Conservation (phyloP, 2,113 vertebrate genomes). For the Stegostoma tigrinum region DNA sequence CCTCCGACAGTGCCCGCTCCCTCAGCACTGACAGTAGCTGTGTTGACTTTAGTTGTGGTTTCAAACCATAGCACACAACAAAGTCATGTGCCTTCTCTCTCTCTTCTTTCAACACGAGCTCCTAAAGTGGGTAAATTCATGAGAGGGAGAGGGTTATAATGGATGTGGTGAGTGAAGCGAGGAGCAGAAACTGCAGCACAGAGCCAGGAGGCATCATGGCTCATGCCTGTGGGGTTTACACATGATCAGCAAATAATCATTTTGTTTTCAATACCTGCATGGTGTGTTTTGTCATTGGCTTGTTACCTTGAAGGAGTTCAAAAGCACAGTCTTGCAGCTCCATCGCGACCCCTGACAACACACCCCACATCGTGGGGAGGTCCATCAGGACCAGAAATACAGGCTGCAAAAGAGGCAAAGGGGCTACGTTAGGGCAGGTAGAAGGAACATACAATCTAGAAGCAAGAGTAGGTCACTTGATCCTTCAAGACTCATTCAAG, state of each 20-base stretch:
- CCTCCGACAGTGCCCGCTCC: no score
- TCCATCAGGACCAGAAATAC: neutral
- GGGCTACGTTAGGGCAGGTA: neutral
- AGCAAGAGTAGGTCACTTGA: neutral
- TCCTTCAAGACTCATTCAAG: no score
- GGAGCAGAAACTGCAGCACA: neutral
- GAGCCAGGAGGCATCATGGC: neutral
- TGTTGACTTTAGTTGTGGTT: no score
- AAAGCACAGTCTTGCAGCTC: neutral
- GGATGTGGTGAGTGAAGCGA: neutral
- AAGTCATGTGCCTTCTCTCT: no score
- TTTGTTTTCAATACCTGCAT: no score
- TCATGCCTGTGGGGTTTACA: no score
- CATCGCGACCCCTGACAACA: neutral
- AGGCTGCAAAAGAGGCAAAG: neutral
- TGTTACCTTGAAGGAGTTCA: neutral
- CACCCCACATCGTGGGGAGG: neutral
- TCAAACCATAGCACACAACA: no score
- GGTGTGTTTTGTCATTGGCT: neutral
- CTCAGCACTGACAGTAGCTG: no score
- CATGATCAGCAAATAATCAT: no score
- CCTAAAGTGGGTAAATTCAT: no score
- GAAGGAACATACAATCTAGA: neutral
- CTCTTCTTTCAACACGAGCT: no score
- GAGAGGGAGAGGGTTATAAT: neutral